These are phyloP conservation scores for Pseudocheirus occidentalis DNA, from an alignment of 2,797 vertebrate genomes.

Conservation along the genomic window DNA sequence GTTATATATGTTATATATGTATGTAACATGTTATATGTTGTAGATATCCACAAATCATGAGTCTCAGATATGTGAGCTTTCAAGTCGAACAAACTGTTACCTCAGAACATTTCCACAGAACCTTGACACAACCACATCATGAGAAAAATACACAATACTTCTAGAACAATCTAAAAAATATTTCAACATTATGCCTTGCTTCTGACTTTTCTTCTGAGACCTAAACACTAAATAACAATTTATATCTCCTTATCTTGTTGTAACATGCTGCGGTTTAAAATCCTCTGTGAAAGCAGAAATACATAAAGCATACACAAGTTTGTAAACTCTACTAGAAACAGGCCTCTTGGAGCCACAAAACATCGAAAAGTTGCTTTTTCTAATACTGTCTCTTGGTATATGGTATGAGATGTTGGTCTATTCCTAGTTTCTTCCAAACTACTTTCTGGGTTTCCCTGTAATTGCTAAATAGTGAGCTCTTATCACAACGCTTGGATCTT, in stretches of 20 bases:
- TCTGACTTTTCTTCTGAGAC: conserved; percentile 19
- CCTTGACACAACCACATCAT: neutral
- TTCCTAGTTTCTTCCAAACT: neutral
- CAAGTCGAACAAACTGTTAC: neutral
- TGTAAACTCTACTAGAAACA: neutral
- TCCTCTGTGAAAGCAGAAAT: conserved; percentile 25
- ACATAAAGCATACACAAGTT: neutral
- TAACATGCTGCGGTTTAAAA: conserved; percentile 14
- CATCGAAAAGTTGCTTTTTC: neutral
- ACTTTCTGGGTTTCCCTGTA: neutral
- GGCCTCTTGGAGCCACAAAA: conserved; percentile 8
- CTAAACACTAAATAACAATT: neutral
- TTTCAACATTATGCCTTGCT: neutral
- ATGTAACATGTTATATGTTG: too few species aligned
- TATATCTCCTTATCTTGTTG: neutral
- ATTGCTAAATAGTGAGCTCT: neutral
- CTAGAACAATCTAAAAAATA: neutral
- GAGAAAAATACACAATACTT: neutral
- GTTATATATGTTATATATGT: too few species aligned
- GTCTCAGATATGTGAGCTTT: neutral
- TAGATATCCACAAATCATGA: neutral
- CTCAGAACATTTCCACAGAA: neutral
- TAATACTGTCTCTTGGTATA: neutral
- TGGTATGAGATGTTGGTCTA: neutral
- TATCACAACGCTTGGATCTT: too few species aligned